phyloP scores from a whole-genome alignment of 1,140 invertebrate genomes.

The Xylocopa sonorina region DNA sequence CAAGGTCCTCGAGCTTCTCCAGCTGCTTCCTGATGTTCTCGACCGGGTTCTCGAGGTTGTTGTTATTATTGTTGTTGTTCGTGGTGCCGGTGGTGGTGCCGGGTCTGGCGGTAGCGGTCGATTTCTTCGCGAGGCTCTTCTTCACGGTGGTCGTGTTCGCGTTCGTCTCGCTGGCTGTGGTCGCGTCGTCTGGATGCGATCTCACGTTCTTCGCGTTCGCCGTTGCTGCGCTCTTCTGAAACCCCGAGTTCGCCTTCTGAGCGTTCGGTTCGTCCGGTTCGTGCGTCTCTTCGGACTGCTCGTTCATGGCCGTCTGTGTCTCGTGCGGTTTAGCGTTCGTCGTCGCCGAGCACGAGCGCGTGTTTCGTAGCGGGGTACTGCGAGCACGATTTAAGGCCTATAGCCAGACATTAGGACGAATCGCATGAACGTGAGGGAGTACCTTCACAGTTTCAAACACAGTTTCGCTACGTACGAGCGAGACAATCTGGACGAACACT shows the following conservation, averaged over 20 bases:
- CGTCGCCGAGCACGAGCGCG: constrained; percentile 74
- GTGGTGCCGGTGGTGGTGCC: constrained; percentile 56
- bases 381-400: constrained; percentile 81
- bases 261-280: constrained; percentile 64
- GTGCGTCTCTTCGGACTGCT: constrained; percentile 62
- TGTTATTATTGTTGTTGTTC: constrained; percentile 70
- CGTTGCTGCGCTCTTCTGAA: constrained; percentile 42
- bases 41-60: constrained; percentile 85
- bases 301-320: constrained; percentile 41
- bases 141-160: constrained; percentile 72
- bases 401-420: constrained; percentile 81
- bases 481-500: too few relatives aligned
- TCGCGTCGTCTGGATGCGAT: constrained; percentile 79
- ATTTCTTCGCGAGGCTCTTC: constrained; percentile 77
- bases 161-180: constrained; percentile 78
- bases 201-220: constrained; percentile 65
- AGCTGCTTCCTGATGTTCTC: constrained; percentile 89
- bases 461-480: not conserved
- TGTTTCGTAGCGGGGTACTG: constrained; percentile 79
- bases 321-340: constrained; percentile 73
- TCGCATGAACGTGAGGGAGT: constrained; percentile 79
- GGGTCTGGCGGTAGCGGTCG: constrained; percentile 85
- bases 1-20: constrained; percentile 89
- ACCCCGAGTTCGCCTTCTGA: constrained; percentile 59
- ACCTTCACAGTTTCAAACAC: constrained; percentile 78